phyloP scores from a whole-genome alignment of 2,888 invertebrate genomes.

The Nasonia oneida region DNA sequence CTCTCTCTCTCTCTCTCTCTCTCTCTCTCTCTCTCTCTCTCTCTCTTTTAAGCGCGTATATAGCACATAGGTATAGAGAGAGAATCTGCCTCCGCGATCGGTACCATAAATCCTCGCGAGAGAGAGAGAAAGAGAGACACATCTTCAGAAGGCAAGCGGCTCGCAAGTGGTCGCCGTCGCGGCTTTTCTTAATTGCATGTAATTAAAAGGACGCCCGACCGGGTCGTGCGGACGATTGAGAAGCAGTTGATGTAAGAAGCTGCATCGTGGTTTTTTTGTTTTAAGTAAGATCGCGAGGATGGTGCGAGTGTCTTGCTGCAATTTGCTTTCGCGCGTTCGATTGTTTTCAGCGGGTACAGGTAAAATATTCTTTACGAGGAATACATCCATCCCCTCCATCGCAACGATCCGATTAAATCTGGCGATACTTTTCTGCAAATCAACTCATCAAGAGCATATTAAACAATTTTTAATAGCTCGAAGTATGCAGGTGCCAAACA shows the following conservation, averaged over 20 bases:
- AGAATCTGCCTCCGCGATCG: constrained; percentile 48
- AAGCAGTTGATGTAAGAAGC: neutral
- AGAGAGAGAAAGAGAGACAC: neutral
- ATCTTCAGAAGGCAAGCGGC: neutral
- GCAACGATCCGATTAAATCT: too few species aligned
- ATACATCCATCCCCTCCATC: neutral
- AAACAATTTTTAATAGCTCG: neutral
- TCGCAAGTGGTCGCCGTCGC: neutral
- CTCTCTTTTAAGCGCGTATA: neutral
- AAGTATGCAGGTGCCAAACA: too few species aligned
- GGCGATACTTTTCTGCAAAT: too few species aligned
- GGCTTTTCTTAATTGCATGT: constrained; percentile 55
- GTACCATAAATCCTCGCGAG: constrained; percentile 51
- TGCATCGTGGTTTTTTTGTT: neutral
- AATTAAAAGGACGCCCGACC: constrained; percentile 51
- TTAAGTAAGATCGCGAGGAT: neutral
- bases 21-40: neutral
- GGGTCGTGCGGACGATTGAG: constrained; percentile 10
- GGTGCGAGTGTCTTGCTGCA: neutral
- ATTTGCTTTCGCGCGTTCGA: neutral
- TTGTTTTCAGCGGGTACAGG: neutral
- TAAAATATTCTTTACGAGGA: neutral
- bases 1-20: neutral
- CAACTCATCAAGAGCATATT: neutral
- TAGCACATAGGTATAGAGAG: neutral